Percentiles rank a stretch among this genome's conserved stretches.
These are phyloP conservation scores for Ciconia stormi DNA, from an alignment of 2,113 vertebrate species.

Conservation along the genomic window DNA sequence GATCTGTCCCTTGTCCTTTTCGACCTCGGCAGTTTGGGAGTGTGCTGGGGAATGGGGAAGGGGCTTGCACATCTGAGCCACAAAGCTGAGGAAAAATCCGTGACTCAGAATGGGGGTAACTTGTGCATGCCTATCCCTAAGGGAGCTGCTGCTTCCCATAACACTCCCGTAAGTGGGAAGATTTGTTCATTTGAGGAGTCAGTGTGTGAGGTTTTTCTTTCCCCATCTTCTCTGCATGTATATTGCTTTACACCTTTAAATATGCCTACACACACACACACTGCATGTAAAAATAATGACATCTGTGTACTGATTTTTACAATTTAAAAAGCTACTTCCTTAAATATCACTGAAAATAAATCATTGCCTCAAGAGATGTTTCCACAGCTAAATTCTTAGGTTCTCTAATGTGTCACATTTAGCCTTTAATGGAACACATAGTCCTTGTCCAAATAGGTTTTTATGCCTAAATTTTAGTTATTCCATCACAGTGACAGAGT, in stretches of 20 bases:
- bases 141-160: neutral
- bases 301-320: neutral
- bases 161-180: constrained; percentile 22
- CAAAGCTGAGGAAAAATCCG: neutral
- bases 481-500: neutral
- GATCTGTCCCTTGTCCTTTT: neutral
- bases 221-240: neutral
- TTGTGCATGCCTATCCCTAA: neutral
- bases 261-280: neutral
- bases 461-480: neutral
- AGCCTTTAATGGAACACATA: neutral
- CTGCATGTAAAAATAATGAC: neutral
- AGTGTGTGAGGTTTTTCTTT: neutral
- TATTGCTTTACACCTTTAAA: neutral
- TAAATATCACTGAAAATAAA: constrained; percentile 7
- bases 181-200: neutral
- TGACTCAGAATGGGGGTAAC: neutral
- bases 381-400: neutral
- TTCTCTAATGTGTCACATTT: neutral
- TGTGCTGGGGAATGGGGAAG: neutral
- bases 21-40: neutral
- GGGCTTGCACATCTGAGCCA: neutral
- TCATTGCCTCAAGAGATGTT: neutral
- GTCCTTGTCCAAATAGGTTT: neutral
- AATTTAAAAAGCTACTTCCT: constrained; percentile 8